phyloP scores from a whole-genome alignment of 1,140 invertebrate species.

The Trichonephila inaurata region DNA sequence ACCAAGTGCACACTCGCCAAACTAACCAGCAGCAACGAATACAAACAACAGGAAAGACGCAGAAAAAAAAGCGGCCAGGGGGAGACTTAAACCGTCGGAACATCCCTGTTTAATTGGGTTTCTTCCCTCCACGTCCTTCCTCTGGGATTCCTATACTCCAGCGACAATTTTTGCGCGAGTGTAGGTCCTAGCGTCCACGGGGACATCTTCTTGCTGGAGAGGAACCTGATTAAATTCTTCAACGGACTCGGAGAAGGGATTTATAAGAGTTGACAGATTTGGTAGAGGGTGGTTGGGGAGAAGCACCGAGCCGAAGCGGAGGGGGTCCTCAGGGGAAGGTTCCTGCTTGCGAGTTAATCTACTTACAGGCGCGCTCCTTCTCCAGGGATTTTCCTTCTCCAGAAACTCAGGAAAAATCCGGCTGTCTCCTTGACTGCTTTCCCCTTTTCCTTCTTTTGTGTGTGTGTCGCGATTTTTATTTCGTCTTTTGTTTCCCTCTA shows the following conservation, averaged over 20 bases:
- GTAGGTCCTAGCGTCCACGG: conserved; percentile 41
- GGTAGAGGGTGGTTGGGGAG: background rate
- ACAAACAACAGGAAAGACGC: background rate
- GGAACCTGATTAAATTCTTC: conserved; percentile 71
- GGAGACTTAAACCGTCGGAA: background rate
- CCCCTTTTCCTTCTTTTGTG: background rate
- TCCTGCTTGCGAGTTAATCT: conserved; percentile 65
- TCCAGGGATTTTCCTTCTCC: background rate
- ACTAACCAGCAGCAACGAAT: conserved; percentile 2
- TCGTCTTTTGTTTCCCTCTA: conserved; percentile 10
- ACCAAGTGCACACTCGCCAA: conserved; percentile 2
- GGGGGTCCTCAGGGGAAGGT: conserved; percentile 39
- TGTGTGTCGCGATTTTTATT: conserved; percentile 22
- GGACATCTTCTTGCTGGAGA: conserved; percentile 38
- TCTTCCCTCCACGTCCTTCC: background rate
- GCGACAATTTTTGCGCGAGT: conserved; percentile 66
- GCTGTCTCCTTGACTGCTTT: conserved; percentile 26
- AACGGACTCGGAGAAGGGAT: conserved; percentile 47
- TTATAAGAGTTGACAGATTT: conserved; percentile 72
- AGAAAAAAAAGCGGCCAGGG: conserved; percentile 9
- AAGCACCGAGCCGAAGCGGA: background rate
- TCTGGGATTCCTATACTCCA: conserved; percentile 29
- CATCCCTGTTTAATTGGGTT: conserved; percentile 69
- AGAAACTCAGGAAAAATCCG: conserved; percentile 44
- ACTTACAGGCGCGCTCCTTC: conserved; percentile 52